Evolutionary conservation across 35 echinoderm and acorn worm species (phyloP).

Genomic region (Diadema setosum): DNA sequence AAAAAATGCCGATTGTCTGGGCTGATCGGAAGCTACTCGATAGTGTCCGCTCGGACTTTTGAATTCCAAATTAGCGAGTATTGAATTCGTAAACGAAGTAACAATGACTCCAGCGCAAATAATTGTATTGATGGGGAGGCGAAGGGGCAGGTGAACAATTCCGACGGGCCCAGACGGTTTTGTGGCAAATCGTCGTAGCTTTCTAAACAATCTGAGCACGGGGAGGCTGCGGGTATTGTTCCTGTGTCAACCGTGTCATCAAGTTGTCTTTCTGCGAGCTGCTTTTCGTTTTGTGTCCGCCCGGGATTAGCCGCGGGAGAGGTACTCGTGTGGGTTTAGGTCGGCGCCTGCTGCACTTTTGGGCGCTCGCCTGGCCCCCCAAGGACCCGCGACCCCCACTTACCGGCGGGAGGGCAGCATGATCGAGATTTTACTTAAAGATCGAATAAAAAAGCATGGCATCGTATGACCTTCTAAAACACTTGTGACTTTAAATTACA

Average conservation of each 20-base stretch:
- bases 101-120: not conserved
- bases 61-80: conserved; percentile 2
- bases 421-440: too few relatives aligned
- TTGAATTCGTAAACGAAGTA: conserved; percentile 5
- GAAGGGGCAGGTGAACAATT: not conserved
- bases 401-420: too few relatives aligned
- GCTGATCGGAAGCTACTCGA: not conserved
- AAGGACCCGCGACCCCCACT: too few relatives aligned
- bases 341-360: not conserved
- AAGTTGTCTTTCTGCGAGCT: not conserved
- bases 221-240: not conserved
- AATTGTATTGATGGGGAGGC: not conserved
- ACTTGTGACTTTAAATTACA: too few relatives aligned
- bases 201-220: conserved; percentile 5
- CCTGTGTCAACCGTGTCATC: not conserved
- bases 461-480: too few relatives aligned
- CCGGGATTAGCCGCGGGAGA: not conserved
- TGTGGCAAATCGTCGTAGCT: not conserved
- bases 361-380: not conserved
- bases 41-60: not conserved
- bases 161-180: not conserved
- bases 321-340: not conserved
- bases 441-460: too few relatives aligned
- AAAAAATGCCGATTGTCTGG: not conserved
- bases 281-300: not conserved